These are phyloP conservation scores for Maniola hyperantus DNA, from an alignment of 2,888 invertebrate species.

Conservation along the genomic window DNA sequence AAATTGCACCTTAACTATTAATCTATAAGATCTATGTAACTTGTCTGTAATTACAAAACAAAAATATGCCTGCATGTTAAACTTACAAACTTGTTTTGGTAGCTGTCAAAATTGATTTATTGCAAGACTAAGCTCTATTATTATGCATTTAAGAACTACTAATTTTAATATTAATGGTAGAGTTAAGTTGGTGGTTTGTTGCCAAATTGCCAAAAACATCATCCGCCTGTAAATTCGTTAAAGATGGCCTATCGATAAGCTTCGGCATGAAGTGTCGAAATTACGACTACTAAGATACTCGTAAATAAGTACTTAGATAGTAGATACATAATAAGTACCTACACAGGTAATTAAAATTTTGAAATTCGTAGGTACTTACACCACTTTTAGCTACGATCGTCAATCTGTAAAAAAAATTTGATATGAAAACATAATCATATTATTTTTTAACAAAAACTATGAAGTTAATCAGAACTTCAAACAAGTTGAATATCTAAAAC, in stretches of 20 bases:
- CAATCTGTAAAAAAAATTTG: constrained; percentile 2
- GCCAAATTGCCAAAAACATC: constrained; percentile 39
- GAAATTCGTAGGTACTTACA: constrained; percentile 11
- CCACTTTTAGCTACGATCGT: background rate
- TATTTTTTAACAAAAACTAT: too few relatives aligned
- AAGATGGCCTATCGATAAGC: constrained; percentile 63
- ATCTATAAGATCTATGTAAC: background rate
- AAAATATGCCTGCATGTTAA: background rate
- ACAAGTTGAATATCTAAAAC: too few relatives aligned
- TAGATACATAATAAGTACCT: background rate
- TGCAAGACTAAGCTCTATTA: constrained; percentile 4
- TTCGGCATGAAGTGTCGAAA: constrained; percentile 24
- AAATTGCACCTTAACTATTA: background rate
- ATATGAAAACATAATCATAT: too few relatives aligned
- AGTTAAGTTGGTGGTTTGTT: constrained; percentile 7
- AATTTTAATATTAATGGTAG: background rate
- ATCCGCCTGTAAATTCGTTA: constrained; percentile 53
- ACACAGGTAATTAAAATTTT: background rate
- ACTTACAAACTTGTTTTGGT: constrained; percentile 6
- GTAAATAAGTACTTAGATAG: background rate
- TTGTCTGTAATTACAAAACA: too few relatives aligned
- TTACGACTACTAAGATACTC: constrained; percentile 1
- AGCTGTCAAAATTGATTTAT: background rate
- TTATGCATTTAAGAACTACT: background rate
- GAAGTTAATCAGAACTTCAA: too few relatives aligned